Base-by-base conservation (phyloP, 1,140 invertebrate genomes). In the Drosophila lini region DNA sequence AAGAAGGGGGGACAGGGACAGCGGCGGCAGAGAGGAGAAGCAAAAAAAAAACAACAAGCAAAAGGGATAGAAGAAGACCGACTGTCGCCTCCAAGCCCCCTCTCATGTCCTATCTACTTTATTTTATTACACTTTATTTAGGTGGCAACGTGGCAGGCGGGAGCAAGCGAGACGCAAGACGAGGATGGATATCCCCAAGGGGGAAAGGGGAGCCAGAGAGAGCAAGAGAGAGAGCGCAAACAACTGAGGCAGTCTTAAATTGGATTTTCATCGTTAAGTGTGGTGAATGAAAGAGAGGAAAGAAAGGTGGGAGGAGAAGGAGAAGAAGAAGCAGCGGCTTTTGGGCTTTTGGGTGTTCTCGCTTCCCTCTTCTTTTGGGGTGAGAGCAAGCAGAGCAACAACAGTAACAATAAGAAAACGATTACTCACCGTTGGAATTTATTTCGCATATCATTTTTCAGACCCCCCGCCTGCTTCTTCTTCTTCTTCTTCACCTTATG, bases 371-470 rank as follows among this genome's bases (percentile, higher is more conserved):
- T 36, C 36, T n/a, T n/a, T 25, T 3, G n/a, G 40, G 53, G 42
- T 28, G 32, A 11, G 48, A 32, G 50, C 9, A 31, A 55, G 19
- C 41, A 11, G 10, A 44, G 32, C 31, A 59, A 59, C 40, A 59
- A 22, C 53, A 42, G 40, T 25, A 67, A 69, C 65, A 69, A 69
- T 69, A 48, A 67, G 65, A 85, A 85, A 85, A 76, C 90, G 88
- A 92, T 92, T 92, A 92, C 88, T 91, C 91, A 92, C 79, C 80
- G 78, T 89, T 91, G 88, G 88, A 86, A 92, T 92, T 91, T 92
- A 92, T 91, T 91, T 92, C 77, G 77, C 81, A 90, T 91, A 92
- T 92, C 88, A 92, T 92, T 91, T 71, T 53, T 73, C 41, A 59
- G 52, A 4, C 13, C 44, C 8, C 25, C 25, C 31, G 3, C 5